Evolutionary conservation across 53 echinoderm and acorn worm species (phyloP).

Genomic region (Paelopatides confundens): DNA sequence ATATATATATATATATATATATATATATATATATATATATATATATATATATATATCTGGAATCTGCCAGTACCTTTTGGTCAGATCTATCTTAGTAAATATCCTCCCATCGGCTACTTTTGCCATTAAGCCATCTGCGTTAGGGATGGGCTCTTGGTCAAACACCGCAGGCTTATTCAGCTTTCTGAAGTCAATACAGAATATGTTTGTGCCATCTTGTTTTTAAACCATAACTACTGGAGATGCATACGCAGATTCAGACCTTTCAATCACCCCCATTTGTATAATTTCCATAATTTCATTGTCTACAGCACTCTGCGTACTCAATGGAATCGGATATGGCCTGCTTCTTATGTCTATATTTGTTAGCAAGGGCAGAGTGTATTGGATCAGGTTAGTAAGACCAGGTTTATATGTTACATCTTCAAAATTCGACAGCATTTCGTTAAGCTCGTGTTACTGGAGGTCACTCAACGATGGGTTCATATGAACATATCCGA

Average conservation of each 20-base stretch:
- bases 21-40: too few relatives aligned
- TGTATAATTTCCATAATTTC: constrained; percentile 23
- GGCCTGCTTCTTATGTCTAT: not conserved
- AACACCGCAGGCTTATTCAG: constrained; percentile 56
- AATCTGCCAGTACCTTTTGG: constrained; percentile 79
- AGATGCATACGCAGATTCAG: constrained; percentile 66
- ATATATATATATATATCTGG: too few relatives aligned
- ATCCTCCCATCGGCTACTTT: constrained; percentile 21
- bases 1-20: too few relatives aligned
- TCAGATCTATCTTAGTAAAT: constrained; percentile 64
- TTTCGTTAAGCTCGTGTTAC: not conserved
- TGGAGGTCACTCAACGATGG: not conserved
- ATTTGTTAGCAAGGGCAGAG: not conserved
- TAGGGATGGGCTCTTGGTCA: constrained; percentile 72
- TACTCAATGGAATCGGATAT: not conserved
- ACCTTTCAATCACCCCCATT: constrained; percentile 53
- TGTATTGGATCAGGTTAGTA: constrained; percentile 4
- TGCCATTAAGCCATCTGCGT: constrained; percentile 48
- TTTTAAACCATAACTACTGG: constrained; percentile 62
- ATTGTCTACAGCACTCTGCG: not conserved
- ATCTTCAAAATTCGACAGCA: not conserved
- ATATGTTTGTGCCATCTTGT: constrained; percentile 58
- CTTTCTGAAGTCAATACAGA: constrained; percentile 62
- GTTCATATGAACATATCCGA: not conserved
- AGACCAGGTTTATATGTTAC: constrained; percentile 10